phyloP scores from a whole-genome alignment of 2,797 vertebrate species.

The Notoglanidium macrostoma region DNA sequence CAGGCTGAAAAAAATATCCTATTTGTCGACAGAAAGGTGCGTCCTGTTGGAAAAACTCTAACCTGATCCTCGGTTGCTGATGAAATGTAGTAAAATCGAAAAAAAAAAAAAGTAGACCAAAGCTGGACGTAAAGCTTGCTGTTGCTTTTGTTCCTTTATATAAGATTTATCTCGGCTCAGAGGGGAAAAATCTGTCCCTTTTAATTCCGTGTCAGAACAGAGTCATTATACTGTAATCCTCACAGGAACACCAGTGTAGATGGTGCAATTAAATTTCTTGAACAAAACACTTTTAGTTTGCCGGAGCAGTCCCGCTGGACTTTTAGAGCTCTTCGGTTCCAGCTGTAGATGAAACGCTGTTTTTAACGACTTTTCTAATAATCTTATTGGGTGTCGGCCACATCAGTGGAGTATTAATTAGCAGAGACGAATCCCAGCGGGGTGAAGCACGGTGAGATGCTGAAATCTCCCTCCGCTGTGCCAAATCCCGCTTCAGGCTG shows the following conservation, averaged over 20 bases:
- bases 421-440: conserved; percentile 65
- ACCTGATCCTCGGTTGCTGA: not conserved
- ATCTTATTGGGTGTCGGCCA: conserved; percentile 68
- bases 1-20: not conserved
- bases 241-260: conserved; percentile 75
- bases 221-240: conserved; percentile 78
- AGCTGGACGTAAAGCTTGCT: not conserved
- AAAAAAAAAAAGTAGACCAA: not conserved
- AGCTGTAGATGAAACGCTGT: conserved; percentile 57
- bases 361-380: conserved; percentile 75
- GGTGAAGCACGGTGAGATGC: conserved; percentile 48
- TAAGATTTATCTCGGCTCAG: conserved; percentile 63
- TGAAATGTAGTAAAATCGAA: not conserved
- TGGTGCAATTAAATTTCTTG: conserved; percentile 78
- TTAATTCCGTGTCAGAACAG: conserved; percentile 75
- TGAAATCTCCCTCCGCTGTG: conserved; percentile 47
- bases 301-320: conserved; percentile 63
- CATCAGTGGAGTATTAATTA: conserved; percentile 77
- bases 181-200: conserved; percentile 58
- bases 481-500: conserved; percentile 45
- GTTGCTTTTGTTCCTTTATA: conserved; percentile 67
- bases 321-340: conserved; percentile 61
- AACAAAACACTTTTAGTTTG: conserved; percentile 72
- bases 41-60: not conserved
- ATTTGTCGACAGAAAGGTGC: not conserved